Evolutionary conservation across 2,797 vertebrate species (phyloP).

Genomic region (Coregonus suidteri): DNA sequence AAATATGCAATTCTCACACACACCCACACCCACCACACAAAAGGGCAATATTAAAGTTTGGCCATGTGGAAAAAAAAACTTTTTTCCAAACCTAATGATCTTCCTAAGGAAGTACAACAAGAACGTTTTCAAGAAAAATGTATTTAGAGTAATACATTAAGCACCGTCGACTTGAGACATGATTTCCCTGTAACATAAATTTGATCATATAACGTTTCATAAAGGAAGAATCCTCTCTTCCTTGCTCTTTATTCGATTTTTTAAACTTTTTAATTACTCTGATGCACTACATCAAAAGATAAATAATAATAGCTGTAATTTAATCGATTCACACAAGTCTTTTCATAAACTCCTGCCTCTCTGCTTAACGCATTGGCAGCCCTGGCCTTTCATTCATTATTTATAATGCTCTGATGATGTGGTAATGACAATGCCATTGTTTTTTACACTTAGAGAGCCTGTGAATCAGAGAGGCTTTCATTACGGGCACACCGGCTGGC

Average conservation of each 20-base stretch:
- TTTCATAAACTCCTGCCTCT: conserved; percentile 89
- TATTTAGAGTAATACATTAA: conserved; percentile 89
- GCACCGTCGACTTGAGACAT: conserved; percentile 78
- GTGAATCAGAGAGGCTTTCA: conserved; percentile 90
- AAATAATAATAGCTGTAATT: conserved; percentile 98
- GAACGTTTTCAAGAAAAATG: conserved; percentile 87
- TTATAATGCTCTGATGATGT: conserved; percentile 96
- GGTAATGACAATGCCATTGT: conserved; percentile 96
- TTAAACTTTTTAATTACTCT: conserved; percentile 93
- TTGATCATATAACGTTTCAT: conserved; percentile 85
- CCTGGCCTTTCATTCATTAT: conserved; percentile 95
- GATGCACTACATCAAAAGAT: conserved; percentile 96
- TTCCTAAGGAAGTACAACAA: conserved; percentile 76
- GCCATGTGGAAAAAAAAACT: conserved; percentile 79
- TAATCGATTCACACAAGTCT: conserved; percentile 97
- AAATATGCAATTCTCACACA: conserved; percentile 42
- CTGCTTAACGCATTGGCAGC: conserved; percentile 80
- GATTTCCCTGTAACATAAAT: conserved; percentile 84
- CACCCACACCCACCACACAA: conserved; percentile 15
- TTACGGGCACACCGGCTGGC: conserved; percentile 85
- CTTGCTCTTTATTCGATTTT: too few species aligned
- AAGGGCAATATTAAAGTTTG: conserved; percentile 61
- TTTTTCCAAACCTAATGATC: conserved; percentile 83
- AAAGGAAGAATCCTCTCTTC: conserved; percentile 74
- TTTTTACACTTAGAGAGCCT: conserved; percentile 81